These are phyloP conservation scores for Pollimyrus isidori DNA, from an alignment of 2,113 vertebrate genomes.

Conservation along the genomic window DNA sequence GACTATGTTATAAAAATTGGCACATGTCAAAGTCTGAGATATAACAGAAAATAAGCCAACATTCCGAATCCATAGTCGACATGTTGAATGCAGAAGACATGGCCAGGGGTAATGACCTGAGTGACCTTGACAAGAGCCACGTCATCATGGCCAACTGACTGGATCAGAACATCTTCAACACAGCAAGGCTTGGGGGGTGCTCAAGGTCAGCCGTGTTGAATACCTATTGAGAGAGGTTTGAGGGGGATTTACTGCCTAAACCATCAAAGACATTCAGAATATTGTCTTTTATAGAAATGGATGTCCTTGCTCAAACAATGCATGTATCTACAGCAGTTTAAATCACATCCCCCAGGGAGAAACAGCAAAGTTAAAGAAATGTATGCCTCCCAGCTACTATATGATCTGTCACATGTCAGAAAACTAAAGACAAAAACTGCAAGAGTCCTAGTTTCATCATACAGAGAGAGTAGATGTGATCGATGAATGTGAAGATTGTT, in stretches of 20 bases:
- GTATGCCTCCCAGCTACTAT: background rate
- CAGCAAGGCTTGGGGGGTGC: background rate
- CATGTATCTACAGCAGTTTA: background rate
- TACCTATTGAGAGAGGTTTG: background rate
- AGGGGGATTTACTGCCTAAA: background rate
- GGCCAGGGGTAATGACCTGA: background rate
- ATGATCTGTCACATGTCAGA: background rate
- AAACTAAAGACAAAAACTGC: background rate
- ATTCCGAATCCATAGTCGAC: background rate
- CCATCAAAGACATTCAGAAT: background rate
- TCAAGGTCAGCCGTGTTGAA: background rate
- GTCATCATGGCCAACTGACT: background rate
- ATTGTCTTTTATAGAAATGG: background rate
- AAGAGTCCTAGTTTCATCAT: background rate
- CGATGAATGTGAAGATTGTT: background rate
- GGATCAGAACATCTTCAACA: background rate
- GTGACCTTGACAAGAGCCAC: background rate
- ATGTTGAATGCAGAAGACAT: background rate
- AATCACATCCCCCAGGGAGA: background rate
- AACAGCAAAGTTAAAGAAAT: background rate
- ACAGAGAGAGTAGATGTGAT: background rate
- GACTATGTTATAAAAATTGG: background rate
- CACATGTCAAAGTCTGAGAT: background rate
- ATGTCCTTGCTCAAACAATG: background rate
- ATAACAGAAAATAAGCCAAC: background rate